Conservation (phyloP, 2,797 vertebrate genomes). For the Valencia hispanica region DNA sequence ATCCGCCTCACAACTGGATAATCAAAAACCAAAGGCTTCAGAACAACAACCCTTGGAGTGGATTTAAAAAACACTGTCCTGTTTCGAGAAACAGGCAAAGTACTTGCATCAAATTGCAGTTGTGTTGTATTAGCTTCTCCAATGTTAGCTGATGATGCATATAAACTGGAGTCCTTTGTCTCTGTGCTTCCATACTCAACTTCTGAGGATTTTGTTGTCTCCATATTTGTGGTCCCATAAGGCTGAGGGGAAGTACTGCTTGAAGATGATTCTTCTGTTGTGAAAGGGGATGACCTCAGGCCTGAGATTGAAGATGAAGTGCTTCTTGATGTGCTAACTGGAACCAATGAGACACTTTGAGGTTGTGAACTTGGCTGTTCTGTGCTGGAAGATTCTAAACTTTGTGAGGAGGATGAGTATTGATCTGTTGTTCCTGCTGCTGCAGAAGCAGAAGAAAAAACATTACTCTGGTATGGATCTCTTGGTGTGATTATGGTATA, state of each 20-base stretch:
- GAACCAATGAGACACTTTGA: neutral
- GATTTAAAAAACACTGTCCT: constrained; percentile 25
- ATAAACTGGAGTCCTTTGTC: neutral
- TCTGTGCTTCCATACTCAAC: neutral
- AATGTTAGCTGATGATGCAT: neutral
- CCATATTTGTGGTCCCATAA: neutral
- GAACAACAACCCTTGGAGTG: constrained; percentile 14
- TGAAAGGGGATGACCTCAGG: neutral
- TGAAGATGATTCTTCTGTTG: neutral
- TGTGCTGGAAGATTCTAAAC: neutral
- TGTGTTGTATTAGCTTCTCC: neutral
- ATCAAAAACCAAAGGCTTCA: constrained; percentile 37
- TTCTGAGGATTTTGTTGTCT: neutral
- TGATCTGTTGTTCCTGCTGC: neutral
- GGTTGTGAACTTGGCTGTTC: neutral
- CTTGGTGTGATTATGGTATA: neutral
- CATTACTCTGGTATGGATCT: neutral
- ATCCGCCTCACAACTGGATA: constrained; percentile 20
- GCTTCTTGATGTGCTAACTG: neutral
- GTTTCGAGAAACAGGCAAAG: neutral
- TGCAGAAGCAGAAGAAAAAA: neutral
- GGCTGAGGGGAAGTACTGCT: neutral
- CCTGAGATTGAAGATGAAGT: neutral
- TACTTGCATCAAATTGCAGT: neutral
- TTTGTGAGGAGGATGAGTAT: neutral